Conservation (phyloP, 2,113 vertebrate genomes). For the Brienomyrus brachyistius region DNA sequence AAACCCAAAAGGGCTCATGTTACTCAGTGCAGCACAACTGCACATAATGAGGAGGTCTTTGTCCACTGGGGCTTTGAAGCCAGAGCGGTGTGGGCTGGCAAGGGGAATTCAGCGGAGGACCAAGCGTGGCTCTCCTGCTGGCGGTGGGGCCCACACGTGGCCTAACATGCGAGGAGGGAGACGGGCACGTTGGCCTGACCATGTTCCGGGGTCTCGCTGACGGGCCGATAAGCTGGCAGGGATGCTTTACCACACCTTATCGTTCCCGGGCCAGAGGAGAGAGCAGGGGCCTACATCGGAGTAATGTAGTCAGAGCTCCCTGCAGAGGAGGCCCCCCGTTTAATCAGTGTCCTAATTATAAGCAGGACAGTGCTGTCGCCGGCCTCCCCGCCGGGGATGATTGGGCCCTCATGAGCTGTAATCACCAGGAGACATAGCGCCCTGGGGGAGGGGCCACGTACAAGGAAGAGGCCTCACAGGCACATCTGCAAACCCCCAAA, state of each 20-base stretch:
- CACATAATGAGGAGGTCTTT: background rate
- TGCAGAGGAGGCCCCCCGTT: background rate
- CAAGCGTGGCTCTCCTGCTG: background rate
- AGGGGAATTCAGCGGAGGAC: background rate
- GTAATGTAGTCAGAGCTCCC: background rate
- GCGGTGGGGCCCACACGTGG: background rate
- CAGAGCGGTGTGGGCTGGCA: background rate
- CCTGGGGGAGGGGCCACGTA: background rate
- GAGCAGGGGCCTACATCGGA: background rate
- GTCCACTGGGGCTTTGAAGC: background rate
- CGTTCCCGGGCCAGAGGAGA: background rate
- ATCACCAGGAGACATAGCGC: background rate
- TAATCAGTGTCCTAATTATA: slow-evolving; percentile 15
- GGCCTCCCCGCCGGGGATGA: slow-evolving; percentile 6
- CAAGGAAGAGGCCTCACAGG: background rate
- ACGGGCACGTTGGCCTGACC: background rate
- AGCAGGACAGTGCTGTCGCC: background rate
- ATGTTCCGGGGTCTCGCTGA: background rate
- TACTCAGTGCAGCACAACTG: background rate
- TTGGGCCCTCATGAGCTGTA: slow-evolving; percentile 13
- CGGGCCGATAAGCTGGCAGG: background rate
- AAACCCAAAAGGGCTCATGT: background rate
- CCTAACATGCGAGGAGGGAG: background rate
- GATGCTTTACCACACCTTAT: background rate
- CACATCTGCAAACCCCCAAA: background rate